These are phyloP conservation scores for Myzus persicae DNA, from an alignment of 1,140 invertebrate genomes.

Conservation along the genomic window DNA sequence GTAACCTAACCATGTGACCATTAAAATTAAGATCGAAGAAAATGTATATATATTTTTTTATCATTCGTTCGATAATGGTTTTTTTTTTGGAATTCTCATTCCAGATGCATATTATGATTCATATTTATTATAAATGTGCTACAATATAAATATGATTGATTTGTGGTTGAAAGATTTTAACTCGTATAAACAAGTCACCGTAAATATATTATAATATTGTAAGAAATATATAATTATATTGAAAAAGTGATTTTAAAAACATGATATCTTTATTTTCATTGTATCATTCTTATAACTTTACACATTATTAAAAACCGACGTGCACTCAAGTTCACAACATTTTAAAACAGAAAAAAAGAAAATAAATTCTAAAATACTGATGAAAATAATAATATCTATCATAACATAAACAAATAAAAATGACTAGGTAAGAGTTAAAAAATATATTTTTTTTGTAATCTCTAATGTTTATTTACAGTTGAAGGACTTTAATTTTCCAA, in stretches of 20 bases:
- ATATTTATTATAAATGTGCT: neutral
- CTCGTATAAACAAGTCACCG: neutral
- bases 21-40: neutral
- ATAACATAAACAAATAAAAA: neutral
- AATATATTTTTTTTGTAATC: neutral
- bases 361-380: no score
- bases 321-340: no score
- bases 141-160: neutral
- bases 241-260: no score
- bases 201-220: neutral
- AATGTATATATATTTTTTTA: neutral
- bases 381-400: no score
- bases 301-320: no score
- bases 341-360: no score
- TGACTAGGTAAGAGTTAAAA: neutral
- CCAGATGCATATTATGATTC: neutral
- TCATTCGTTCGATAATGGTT: neutral
- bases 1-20: neutral
- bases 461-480: neutral
- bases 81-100: neutral
- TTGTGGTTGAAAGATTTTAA: neutral
- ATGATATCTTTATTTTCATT: no score
- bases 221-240: no score
- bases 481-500: neutral
- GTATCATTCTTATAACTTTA: no score